Evolutionary conservation across 1,140 invertebrate genomes (phyloP).

Genomic region (Anastatus disparis): DNA sequence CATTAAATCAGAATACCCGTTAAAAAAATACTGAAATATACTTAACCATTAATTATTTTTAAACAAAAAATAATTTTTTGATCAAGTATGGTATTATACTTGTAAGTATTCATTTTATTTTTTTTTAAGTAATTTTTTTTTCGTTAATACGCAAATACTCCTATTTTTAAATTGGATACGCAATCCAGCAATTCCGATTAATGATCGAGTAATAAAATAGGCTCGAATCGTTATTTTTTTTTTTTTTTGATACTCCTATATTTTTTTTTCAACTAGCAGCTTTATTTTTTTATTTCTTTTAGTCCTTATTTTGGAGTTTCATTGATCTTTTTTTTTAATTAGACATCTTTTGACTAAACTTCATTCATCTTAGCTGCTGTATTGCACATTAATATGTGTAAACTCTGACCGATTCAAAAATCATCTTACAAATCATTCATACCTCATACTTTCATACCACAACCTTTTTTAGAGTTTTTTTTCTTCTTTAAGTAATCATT

Average conservation of each 20-base stretch:
- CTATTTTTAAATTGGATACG: not conserved
- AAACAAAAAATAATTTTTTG: slow-evolving; percentile 4
- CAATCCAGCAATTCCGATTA: not conserved
- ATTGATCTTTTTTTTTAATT: not conserved
- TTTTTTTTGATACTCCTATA: not conserved
- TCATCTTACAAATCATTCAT: slow-evolving; percentile 3
- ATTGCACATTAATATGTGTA: slow-evolving; percentile 14
- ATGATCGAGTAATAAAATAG: slow-evolving; percentile 1
- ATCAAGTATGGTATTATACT: not conserved
- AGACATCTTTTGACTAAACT: not conserved
- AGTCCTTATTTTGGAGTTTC: not conserved
- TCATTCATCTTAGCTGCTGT: slow-evolving; percentile 1
- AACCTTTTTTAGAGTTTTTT: not conserved
- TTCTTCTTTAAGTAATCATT: slow-evolving; percentile 17
- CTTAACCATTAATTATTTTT: slow-evolving; percentile 9
- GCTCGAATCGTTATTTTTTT: slow-evolving; percentile 6
- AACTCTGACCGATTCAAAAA: slow-evolving; percentile 21
- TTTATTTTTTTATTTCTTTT: not conserved
- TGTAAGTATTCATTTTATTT: not conserved
- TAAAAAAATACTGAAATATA: not conserved
- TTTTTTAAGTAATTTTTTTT: not conserved
- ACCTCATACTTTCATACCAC: slow-evolving; percentile 12
- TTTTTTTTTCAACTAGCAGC: not conserved
- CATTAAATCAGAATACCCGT: slow-evolving; percentile 3
- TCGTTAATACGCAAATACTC: not conserved